These are phyloP conservation scores for Phallusia fumigata DNA, from an alignment of 23 tunicate genomes.

Conservation along the genomic window DNA sequence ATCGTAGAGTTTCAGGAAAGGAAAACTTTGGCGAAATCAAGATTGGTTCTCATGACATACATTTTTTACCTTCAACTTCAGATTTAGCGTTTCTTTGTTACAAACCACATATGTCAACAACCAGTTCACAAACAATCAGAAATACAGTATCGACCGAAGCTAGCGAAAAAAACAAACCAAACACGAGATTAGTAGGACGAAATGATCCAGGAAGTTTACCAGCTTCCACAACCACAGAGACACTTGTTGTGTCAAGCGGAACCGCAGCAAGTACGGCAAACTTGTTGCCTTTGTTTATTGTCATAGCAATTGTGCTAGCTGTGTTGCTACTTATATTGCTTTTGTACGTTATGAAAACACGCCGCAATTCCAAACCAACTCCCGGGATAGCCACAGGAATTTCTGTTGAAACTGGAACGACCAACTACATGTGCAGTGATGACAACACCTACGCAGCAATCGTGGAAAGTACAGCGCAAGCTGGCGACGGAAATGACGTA, in stretches of 20 bases:
- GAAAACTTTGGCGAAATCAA: background rate
- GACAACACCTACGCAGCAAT: background rate
- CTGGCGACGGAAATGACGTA: constrained; percentile 8
- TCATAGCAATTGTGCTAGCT: background rate
- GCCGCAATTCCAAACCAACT: background rate
- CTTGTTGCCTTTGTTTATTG: background rate
- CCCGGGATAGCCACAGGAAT: background rate
- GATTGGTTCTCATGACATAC: background rate
- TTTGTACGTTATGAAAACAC: background rate
- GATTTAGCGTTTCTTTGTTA: background rate
- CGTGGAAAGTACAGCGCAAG: background rate
- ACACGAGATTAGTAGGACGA: too few species aligned
- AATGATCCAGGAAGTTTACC: too few species aligned
- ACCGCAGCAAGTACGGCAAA: background rate
- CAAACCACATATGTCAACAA: background rate
- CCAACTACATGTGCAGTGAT: background rate
- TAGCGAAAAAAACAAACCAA: too few species aligned
- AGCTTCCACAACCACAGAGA: background rate
- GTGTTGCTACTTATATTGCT: background rate
- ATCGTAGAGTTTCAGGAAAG: background rate
- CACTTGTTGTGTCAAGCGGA: background rate
- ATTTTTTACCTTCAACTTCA: background rate
- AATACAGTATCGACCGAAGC: too few species aligned
- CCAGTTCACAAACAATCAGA: too few species aligned
- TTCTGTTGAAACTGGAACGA: too few species aligned